These are phyloP conservation scores for Carterocephalus palaemon DNA, from an alignment of 2,888 invertebrate genomes.

Conservation along the genomic window DNA sequence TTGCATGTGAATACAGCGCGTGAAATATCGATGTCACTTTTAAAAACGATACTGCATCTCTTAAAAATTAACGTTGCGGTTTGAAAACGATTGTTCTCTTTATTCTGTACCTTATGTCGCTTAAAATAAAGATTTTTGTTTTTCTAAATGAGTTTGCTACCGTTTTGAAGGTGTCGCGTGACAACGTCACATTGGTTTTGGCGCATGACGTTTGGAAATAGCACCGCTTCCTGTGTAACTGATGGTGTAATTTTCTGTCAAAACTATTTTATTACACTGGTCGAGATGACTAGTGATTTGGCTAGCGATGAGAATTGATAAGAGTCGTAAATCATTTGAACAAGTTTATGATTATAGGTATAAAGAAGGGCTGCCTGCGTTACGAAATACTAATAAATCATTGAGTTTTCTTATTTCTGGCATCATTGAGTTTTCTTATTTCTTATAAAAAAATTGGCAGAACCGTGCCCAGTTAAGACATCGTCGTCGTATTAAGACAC, in stretches of 20 bases:
- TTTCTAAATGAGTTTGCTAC: slow-evolving; percentile 25
- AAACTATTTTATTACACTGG: slow-evolving; percentile 32
- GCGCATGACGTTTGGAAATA: slow-evolving; percentile 53
- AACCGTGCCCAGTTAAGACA: no score
- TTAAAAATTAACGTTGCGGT: slow-evolving; percentile 13
- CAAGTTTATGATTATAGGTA: slow-evolving; percentile 10
- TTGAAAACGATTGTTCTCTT: neutral
- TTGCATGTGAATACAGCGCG: slow-evolving; percentile 47
- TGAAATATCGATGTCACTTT: slow-evolving; percentile 60
- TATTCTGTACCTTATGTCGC: slow-evolving; percentile 18
- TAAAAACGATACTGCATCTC: slow-evolving; percentile 50
- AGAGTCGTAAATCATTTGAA: slow-evolving; percentile 19
- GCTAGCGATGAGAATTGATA: slow-evolving; percentile 20
- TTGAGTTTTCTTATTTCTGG: no score
- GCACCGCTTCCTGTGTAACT: slow-evolving; percentile 49
- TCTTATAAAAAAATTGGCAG: no score
- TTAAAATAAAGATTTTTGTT: slow-evolving; percentile 23
- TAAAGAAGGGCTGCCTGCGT: no score
- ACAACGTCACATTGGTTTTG: slow-evolving; percentile 53
- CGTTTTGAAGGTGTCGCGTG: slow-evolving; percentile 49
- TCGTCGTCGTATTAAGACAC: no score
- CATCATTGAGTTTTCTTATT: no score
- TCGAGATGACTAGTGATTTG: slow-evolving; percentile 9
- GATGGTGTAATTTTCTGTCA: slow-evolving; percentile 40
- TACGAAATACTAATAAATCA: no score